Conservation (phyloP, 2,113 vertebrate species). For the Crotalus helleri region DNA sequence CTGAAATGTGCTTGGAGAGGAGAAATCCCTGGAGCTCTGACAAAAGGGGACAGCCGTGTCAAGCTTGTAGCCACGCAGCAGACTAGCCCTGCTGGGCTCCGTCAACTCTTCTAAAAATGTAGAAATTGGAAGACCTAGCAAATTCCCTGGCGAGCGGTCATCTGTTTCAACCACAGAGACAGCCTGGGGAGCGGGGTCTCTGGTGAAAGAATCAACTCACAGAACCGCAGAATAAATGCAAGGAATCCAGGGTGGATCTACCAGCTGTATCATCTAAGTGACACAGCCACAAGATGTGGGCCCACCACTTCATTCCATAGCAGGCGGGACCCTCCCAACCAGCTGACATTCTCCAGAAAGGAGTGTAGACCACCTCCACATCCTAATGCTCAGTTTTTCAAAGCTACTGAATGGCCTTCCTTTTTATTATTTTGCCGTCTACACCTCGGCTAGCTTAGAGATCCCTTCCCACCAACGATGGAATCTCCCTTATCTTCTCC, state of each 20-base stretch:
- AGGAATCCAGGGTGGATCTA: not conserved
- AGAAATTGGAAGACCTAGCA: not conserved
- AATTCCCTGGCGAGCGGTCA: not conserved
- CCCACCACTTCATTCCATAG: not conserved
- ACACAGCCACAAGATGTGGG: not conserved
- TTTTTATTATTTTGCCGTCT: not conserved
- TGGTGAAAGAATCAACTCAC: conserved; percentile 88
- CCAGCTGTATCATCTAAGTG: not conserved
- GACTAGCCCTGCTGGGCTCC: not conserved
- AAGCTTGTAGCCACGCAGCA: not conserved
- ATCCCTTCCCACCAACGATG: not conserved
- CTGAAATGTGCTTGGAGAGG: not conserved
- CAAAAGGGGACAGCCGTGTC: not conserved
- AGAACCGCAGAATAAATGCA: conserved; percentile 18
- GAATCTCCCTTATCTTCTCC: not conserved
- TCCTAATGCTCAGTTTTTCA: not conserved
- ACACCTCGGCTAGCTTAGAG: not conserved
- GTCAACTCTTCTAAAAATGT: not conserved
- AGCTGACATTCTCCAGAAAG: not conserved
- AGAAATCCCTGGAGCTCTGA: not conserved
- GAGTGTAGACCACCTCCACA: not conserved
- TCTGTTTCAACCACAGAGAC: not conserved
- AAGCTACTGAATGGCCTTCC: not conserved
- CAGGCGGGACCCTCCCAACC: not conserved
- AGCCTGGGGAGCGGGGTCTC: conserved; percentile 58